A percentile compares a stretch with the other conserved stretches of the same genome.
Conservation (phyloP, 2,797 vertebrate species). For the Cossypha heuglini region DNA sequence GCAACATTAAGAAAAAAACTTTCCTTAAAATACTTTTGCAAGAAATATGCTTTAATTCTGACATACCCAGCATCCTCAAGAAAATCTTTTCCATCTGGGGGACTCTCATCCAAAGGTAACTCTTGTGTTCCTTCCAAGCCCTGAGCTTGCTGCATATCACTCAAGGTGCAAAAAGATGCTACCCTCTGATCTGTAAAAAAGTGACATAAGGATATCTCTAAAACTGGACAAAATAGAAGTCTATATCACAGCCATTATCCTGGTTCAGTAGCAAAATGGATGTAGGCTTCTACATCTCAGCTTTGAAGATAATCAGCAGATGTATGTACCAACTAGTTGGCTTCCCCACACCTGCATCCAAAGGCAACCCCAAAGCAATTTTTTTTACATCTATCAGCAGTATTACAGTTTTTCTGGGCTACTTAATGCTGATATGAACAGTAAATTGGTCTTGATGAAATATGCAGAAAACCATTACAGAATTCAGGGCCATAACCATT, state of each 20-base stretch:
- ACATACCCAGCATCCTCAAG: constrained; percentile 84
- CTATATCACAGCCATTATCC: neutral
- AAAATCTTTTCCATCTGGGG: constrained; percentile 81
- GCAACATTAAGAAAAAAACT: neutral
- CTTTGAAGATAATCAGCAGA: constrained; percentile 28
- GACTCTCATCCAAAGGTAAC: constrained; percentile 83
- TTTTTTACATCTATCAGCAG: neutral
- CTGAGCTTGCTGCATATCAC: constrained; percentile 86
- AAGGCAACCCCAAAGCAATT: constrained; percentile 40
- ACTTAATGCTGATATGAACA: neutral
- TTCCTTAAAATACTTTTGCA: neutral
- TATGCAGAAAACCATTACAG: constrained; percentile 16
- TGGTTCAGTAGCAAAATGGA: neutral
- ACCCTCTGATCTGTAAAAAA: constrained; percentile 88
- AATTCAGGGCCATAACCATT: neutral
- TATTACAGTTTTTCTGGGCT: neutral
- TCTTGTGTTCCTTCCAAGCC: constrained; percentile 85
- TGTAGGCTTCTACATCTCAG: constrained; percentile 8
- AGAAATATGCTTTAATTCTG: neutral
- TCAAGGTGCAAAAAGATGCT: constrained; percentile 92
- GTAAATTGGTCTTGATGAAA: constrained; percentile 12
- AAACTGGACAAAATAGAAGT: constrained; percentile 8
- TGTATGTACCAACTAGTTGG: constrained; percentile 18
- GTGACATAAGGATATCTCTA: neutral
- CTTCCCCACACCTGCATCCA: constrained; percentile 53